These are phyloP conservation scores for Dorcus parallelipipedus DNA, from an alignment of 2,888 invertebrate species.

Conservation along the genomic window DNA sequence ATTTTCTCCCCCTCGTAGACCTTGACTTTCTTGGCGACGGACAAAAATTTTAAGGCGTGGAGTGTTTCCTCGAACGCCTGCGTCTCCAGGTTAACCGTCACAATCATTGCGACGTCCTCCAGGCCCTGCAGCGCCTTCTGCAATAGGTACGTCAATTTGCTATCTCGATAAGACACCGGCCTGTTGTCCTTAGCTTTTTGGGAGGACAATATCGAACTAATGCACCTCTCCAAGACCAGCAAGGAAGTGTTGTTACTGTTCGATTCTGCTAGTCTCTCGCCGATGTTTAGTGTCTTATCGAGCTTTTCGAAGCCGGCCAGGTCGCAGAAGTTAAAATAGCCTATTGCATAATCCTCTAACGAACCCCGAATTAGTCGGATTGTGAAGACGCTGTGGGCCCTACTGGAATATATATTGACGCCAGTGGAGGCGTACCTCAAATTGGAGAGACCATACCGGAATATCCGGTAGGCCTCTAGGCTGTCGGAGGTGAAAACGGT, in stretches of 20 bases:
- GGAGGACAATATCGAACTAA: slow-evolving; percentile 56
- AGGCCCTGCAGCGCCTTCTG: slow-evolving; percentile 73
- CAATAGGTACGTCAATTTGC: slow-evolving; percentile 82
- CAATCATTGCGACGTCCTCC: slow-evolving; percentile 74
- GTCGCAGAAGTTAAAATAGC: slow-evolving; percentile 70
- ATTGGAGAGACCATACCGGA: slow-evolving; percentile 73
- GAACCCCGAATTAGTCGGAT: slow-evolving; percentile 57
- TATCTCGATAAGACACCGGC: slow-evolving; percentile 68
- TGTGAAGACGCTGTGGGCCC: slow-evolving; percentile 87
- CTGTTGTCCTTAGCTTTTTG: slow-evolving; percentile 38
- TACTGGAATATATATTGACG: slow-evolving; percentile 76
- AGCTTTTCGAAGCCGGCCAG: slow-evolving; percentile 85
- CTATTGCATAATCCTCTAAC: slow-evolving; percentile 14
- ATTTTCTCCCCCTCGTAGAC: too few species aligned
- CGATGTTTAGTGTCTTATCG: slow-evolving; percentile 69
- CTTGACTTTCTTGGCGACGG: slow-evolving; percentile 64
- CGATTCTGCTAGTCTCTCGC: slow-evolving; percentile 76
- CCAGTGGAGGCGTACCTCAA: slow-evolving; percentile 74
- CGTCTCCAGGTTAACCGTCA: slow-evolving; percentile 76
- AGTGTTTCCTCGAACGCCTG: slow-evolving; percentile 76
- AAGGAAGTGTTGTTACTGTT: slow-evolving; percentile 87
- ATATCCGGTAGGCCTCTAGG: slow-evolving; percentile 75
- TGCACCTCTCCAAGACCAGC: slow-evolving; percentile 78
- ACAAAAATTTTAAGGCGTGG: slow-evolving; percentile 77
- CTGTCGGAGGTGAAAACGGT: slow-evolving; percentile 52